Evolutionary conservation across 2,113 vertebrate species (phyloP).

Genomic region (Oncorhynchus mykiss): DNA sequence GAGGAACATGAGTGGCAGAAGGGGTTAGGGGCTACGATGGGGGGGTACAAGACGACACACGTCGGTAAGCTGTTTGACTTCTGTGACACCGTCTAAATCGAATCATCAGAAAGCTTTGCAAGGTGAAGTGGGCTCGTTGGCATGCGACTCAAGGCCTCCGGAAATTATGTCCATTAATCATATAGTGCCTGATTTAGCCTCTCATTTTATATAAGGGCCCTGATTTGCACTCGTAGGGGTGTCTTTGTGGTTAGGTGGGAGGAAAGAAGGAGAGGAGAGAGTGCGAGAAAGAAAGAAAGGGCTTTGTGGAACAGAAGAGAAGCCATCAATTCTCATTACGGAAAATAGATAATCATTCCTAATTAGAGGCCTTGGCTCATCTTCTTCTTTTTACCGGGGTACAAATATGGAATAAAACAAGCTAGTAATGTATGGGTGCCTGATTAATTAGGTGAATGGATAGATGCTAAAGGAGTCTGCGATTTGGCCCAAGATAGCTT

Average conservation of each 20-base stretch:
- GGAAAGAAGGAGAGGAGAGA: not conserved
- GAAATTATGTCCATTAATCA: slow-evolving; percentile 76
- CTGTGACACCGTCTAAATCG: slow-evolving; percentile 64
- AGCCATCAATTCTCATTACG: slow-evolving; percentile 74
- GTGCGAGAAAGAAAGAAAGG: slow-evolving; percentile 50
- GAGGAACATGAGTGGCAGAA: not conserved
- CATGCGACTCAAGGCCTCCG: slow-evolving; percentile 52
- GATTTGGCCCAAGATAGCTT: slow-evolving; percentile 64
- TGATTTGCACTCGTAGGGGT: slow-evolving; percentile 53
- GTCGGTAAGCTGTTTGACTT: slow-evolving; percentile 48
- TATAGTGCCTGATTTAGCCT: slow-evolving; percentile 57
- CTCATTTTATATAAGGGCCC: slow-evolving; percentile 55
- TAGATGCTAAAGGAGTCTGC: slow-evolving; percentile 46
- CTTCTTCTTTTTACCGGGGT: slow-evolving; percentile 49
- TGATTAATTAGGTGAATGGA: slow-evolving; percentile 72
- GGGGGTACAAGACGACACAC: slow-evolving; percentile 18
- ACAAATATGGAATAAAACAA: slow-evolving; percentile 63
- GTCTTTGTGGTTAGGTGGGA: not conserved
- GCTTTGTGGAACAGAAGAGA: slow-evolving; percentile 64
- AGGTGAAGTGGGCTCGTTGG: slow-evolving; percentile 53
- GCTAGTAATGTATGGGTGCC: slow-evolving; percentile 21
- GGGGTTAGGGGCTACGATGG: not conserved
- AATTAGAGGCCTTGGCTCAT: slow-evolving; percentile 70
- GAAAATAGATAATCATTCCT: slow-evolving; percentile 77
- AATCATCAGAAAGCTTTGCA: slow-evolving; percentile 69